Base-by-base conservation (phyloP, 2,888 invertebrate genomes). In the Rhyacophila evoluta region DNA sequence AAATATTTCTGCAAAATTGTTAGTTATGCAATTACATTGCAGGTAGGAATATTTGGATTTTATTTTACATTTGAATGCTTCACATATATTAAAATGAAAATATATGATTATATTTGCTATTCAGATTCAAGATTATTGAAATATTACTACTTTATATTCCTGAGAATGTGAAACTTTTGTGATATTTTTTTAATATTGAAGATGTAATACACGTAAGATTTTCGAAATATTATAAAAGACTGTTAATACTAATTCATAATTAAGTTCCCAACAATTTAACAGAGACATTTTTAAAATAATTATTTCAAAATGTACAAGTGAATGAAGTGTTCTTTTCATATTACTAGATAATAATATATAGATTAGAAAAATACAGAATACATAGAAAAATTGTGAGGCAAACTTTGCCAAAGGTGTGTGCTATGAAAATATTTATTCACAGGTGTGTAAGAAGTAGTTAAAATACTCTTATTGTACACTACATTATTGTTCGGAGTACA, bases 251-350 rank as follows among this genome's bases (percentile, higher is more conserved):
- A n/a, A n/a, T n/a, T n/a, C n/a, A n/a, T n/a, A n/a, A n/a, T n/a
- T n/a, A n/a, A n/a, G n/a, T n/a, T n/a, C 29, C 6, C 6, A 19
- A 55, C 55, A 55, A 25, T 55, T 55, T 55, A 10, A 19, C 55
- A 55, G 5, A 55, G 55, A 55, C 10, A 55, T 55, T 55, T 55
- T 55, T 19, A 19, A 25, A 55, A 55, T 19, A 55, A 25, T 55
- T 55, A 55, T 55, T 41, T 55, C 55, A 55, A 55, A 55, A 55
- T 55, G 55, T 55, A 55, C 55, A 55, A 55, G 55, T 55, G 55
- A 55, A 55, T 55, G 55, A 55, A 55, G 55, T 55, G 55, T 55
- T 55, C 8, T 55, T 55, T 55, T 55, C 19, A 25, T 55, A 55
- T 55, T 8, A 55, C 55, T 55, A 55, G 25, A 55, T 55, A 55